These are phyloP conservation scores for Eulacestoma nigropectus DNA, from an alignment of 2,113 vertebrate genomes.

Conservation along the genomic window DNA sequence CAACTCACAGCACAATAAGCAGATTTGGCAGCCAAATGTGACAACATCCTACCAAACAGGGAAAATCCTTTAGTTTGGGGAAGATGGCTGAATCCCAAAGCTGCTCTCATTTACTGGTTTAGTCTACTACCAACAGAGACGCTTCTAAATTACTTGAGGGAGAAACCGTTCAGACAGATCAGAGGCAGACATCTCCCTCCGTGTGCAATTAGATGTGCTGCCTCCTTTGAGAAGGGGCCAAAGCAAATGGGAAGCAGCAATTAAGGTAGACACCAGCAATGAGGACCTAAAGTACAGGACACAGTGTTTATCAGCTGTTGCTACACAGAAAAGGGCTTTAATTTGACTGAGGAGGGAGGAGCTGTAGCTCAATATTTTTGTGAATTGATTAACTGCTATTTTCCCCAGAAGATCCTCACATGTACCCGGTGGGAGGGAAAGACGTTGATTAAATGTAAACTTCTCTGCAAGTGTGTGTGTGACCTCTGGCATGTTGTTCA, in stretches of 20 bases:
- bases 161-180: slow-evolving; percentile 40
- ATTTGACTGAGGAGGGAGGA: background rate
- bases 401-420: background rate
- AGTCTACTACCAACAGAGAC: background rate
- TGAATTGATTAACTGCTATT: background rate
- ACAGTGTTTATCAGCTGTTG: fast-evolving
- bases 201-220: background rate
- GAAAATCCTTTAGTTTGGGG: background rate
- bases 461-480: background rate
- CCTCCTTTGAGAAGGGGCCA: slow-evolving; percentile 38
- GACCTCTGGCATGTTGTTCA: background rate
- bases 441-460: background rate
- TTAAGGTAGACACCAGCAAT: background rate
- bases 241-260: slow-evolving; percentile 1
- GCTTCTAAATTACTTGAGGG: background rate
- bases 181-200: slow-evolving; percentile 28
- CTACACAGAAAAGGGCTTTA: background rate
- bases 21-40: background rate
- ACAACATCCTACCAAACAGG: slow-evolving; percentile 1
- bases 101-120: background rate
- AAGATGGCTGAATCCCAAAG: background rate
- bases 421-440: background rate
- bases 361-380: background rate
- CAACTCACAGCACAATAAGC: background rate
- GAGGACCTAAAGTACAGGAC: background rate